These are phyloP conservation scores for Fregata magnificens DNA, from an alignment of 2,113 vertebrate species.

Conservation along the genomic window DNA sequence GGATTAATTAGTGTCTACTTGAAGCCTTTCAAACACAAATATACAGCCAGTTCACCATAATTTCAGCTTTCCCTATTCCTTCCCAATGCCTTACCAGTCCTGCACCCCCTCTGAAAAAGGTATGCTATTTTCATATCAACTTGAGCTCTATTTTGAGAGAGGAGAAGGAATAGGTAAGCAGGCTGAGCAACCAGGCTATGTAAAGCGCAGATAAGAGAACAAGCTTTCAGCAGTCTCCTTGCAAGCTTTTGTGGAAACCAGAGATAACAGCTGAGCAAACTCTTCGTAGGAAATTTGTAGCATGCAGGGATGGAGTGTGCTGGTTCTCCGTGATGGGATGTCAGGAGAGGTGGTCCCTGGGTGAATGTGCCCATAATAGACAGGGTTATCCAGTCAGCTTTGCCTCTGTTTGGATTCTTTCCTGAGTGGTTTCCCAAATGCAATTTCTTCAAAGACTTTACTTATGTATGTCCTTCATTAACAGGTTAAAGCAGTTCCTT, in stretches of 20 bases:
- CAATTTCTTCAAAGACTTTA: not conserved
- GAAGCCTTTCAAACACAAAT: slow-evolving; percentile 34
- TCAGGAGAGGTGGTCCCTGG: not conserved
- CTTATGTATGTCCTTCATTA: not conserved
- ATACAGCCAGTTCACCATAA: not conserved
- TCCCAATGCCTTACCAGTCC: not conserved
- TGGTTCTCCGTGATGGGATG: not conserved
- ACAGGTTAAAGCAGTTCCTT: not conserved
- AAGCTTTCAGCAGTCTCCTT: slow-evolving; percentile 28
- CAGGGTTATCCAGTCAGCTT: not conserved
- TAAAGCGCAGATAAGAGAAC: slow-evolving; percentile 46
- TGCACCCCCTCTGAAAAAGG: not conserved
- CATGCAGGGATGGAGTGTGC: not conserved
- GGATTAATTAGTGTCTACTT: slow-evolving; percentile 69
- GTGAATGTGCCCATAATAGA: not conserved
- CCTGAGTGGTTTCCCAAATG: not conserved
- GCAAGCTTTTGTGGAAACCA: slow-evolving; percentile 25
- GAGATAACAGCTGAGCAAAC: slow-evolving; percentile 40
- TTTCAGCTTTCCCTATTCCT: not conserved
- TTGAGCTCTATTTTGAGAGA: not conserved
- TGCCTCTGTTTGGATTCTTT: not conserved
- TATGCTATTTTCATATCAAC: not conserved
- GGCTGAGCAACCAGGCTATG: slow-evolving; percentile 15
- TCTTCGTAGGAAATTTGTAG: not conserved
- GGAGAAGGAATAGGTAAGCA: not conserved